Percentiles rank a stretch among this genome's conserved stretches.
phyloP scores from a whole-genome alignment of 2,888 invertebrate species.

The Shargacucullia verbasci region DNA sequence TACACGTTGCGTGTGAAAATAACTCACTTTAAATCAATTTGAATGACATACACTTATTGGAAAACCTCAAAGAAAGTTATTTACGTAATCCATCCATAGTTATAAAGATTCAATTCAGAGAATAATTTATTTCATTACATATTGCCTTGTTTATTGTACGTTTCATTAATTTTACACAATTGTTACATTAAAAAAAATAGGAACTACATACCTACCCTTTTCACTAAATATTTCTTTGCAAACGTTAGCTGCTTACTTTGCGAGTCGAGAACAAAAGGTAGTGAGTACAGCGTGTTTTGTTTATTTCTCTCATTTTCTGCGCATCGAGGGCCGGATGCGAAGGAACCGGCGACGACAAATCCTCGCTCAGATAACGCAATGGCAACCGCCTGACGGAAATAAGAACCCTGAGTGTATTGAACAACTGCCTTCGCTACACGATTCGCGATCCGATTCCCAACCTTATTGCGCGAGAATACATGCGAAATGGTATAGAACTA shows the following conservation, averaged over 20 bases:
- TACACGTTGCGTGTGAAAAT: not conserved
- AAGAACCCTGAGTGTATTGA: slow-evolving; percentile 50
- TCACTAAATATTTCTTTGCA: slow-evolving; percentile 33
- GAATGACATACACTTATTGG: not conserved
- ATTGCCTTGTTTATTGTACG: not conserved
- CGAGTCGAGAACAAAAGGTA: slow-evolving; percentile 38
- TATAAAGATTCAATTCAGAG: not conserved
- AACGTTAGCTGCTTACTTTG: slow-evolving; percentile 35
- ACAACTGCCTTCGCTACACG: slow-evolving; percentile 43
- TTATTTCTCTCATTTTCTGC: slow-evolving; percentile 56
- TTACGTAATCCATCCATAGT: slow-evolving; percentile 1
- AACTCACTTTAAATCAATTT: not conserved
- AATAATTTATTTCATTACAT: not conserved
- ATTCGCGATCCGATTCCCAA: slow-evolving; percentile 40
- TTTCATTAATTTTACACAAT: no score
- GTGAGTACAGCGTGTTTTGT: slow-evolving; percentile 45
- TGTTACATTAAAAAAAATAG: no score
- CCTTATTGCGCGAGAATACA: slow-evolving; percentile 27
- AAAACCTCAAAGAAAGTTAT: not conserved
- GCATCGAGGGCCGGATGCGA: slow-evolving; percentile 57
- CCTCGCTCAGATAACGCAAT: slow-evolving; percentile 60
- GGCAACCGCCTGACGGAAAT: slow-evolving; percentile 64
- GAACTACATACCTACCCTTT: slow-evolving; percentile 30
- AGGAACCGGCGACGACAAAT: slow-evolving; percentile 65
- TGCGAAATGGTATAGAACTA: slow-evolving; percentile 11